Conservation (phyloP, 2,797 vertebrate species). For the Tapirus indicus region DNA sequence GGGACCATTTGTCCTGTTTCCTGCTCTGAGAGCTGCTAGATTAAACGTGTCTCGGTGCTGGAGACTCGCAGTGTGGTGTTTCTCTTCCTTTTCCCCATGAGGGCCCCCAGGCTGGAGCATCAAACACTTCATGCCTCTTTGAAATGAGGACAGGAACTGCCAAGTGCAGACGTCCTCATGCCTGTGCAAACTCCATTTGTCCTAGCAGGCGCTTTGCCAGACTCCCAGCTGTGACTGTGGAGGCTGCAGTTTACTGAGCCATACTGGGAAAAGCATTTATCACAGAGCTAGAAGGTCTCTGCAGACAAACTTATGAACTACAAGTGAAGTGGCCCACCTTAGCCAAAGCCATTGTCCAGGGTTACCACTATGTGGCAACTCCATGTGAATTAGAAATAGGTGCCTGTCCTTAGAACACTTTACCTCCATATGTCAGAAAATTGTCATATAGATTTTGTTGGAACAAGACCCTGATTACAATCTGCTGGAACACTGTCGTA, state of each 20-base stretch:
- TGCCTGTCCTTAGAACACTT: neutral
- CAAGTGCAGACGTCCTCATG: neutral
- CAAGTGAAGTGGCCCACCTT: neutral
- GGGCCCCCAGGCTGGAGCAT: too few relatives aligned
- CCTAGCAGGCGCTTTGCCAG: neutral
- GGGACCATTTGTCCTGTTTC: neutral
- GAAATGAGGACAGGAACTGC: neutral
- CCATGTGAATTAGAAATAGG: neutral
- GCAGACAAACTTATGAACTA: neutral
- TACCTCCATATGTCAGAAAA: neutral
- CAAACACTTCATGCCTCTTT: neutral
- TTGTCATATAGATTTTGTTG: neutral
- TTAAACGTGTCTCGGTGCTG: neutral
- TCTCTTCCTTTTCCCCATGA: neutral
- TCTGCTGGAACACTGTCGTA: neutral
- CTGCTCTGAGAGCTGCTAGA: neutral
- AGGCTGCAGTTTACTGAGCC: neutral
- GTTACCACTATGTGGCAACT: too few relatives aligned
- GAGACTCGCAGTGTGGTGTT: neutral
- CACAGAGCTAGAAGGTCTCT: neutral
- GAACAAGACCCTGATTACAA: rapidly evolving
- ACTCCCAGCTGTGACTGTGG: neutral
- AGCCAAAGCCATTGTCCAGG: neutral
- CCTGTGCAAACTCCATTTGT: neutral
- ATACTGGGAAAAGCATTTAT: neutral